These are phyloP conservation scores for Thalassophryne amazonica DNA, from an alignment of 2,797 vertebrate genomes.

Conservation along the genomic window DNA sequence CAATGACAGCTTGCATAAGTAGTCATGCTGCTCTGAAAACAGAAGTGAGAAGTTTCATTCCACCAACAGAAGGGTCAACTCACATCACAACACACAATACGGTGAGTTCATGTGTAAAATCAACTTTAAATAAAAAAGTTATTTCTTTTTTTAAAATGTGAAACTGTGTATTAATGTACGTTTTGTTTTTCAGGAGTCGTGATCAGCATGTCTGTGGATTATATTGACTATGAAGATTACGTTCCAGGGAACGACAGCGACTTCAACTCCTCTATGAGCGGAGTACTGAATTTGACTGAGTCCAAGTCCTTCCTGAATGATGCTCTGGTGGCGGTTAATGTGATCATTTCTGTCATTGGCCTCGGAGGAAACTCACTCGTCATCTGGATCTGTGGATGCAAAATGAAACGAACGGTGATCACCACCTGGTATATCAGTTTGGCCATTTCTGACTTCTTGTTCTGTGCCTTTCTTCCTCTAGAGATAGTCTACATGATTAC, in stretches of 20 bases:
- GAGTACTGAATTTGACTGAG: not conserved
- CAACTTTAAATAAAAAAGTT: not conserved
- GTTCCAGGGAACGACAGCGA: constrained; percentile 38
- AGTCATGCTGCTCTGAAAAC: constrained; percentile 18
- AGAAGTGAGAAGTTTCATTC: constrained; percentile 45
- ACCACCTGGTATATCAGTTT: constrained; percentile 87
- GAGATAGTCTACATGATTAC: constrained; percentile 62
- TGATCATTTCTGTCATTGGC: constrained; percentile 80
- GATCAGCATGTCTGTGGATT: constrained; percentile 57
- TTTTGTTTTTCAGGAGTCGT: constrained; percentile 22
- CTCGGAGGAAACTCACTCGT: constrained; percentile 85
- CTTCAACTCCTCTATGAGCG: not conserved
- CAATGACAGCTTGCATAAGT: not conserved
- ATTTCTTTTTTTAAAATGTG: not conserved
- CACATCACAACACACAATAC: not conserved
- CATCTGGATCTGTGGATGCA: constrained; percentile 82
- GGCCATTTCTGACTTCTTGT: constrained; percentile 85
- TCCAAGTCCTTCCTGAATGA: constrained; percentile 7
- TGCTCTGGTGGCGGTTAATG: constrained; percentile 44
- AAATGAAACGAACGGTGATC: constrained; percentile 87
- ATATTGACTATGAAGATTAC: constrained; percentile 46
- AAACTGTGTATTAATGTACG: not conserved
- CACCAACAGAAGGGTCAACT: not conserved
- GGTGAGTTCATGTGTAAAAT: constrained; percentile 30
- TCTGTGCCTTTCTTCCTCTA: constrained; percentile 83